These are phyloP conservation scores for Drosophila acutilabella DNA, from an alignment of 2,888 invertebrate species.

Conservation along the genomic window DNA sequence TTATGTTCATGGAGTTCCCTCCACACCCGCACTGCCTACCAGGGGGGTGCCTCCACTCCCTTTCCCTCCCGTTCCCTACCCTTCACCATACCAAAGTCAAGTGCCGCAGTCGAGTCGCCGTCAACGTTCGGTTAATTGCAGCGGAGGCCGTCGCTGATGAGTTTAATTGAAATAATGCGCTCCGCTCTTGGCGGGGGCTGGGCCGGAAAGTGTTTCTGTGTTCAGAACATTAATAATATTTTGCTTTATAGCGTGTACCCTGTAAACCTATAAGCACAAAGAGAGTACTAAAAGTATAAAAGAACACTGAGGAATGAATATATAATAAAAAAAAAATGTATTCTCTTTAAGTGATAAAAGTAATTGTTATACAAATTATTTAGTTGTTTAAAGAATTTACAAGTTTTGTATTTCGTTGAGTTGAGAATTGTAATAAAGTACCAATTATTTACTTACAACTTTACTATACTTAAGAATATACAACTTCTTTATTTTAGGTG, in stretches of 20 bases:
- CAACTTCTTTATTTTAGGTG: too few relatives aligned
- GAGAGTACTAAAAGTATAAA: not conserved
- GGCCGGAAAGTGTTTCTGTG: constrained; percentile 57
- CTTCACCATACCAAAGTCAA: constrained; percentile 57
- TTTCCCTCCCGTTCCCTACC: not conserved
- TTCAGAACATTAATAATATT: constrained; percentile 75
- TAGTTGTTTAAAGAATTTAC: too few relatives aligned
- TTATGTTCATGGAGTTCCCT: constrained; percentile 47
- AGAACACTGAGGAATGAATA: not conserved
- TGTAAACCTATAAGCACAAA: not conserved
- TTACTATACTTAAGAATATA: too few relatives aligned
- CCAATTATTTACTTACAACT: too few relatives aligned
- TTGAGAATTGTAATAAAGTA: too few relatives aligned
- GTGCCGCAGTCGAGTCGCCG: constrained; percentile 60
- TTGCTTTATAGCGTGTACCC: constrained; percentile 29
- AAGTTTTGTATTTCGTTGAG: too few relatives aligned
- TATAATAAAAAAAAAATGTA: too few relatives aligned
- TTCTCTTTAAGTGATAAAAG: too few relatives aligned
- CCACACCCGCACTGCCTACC: constrained; percentile 59
- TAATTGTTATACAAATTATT: too few relatives aligned
- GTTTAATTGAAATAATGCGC: constrained; percentile 80
- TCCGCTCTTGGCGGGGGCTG: constrained; percentile 47
- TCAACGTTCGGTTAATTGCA: constrained; percentile 68
- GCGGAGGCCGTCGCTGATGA: constrained; percentile 74
- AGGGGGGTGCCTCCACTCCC: constrained; percentile 1